Base-by-base conservation (phyloP, 2,888 invertebrate species). In the Aphodius granarius region DNA sequence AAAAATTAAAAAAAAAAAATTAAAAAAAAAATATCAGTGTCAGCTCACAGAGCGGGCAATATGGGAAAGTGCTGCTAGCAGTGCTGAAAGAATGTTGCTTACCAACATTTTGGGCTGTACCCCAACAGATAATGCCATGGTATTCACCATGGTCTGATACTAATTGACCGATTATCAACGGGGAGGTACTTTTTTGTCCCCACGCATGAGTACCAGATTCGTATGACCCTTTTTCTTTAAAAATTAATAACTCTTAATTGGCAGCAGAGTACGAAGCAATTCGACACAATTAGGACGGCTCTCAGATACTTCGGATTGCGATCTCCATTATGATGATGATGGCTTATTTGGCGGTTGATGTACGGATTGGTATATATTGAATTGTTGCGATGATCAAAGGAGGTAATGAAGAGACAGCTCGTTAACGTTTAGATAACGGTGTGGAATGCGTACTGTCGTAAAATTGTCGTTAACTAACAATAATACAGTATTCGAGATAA, bases 91-190 rank as follows among this genome's bases (percentile, higher is more conserved):
- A 43, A 43, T 43, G 43, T 13, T 43, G 43, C 43, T 13, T 43
- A 43, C 43, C 43, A 43, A 13, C 43, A 43, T 43, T 43, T 43
- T 43, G 43, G 43, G 43, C n/a, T 43, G 3, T 13, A 19, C 9
- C 17, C 15, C 66, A 6, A 43, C 43, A 9, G 43, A 43, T 43
- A 43, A 43, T 43, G 78, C 78, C n/a, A 43, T 13, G 43, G 43
- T 43, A 43, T 43, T 43, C 43, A 9, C 43, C 13, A 9, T 43
- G 43, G 43, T 1, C 43, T 13, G 43, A 13, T 43, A 43, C 78
- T 82, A 83, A 83, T 83, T 83, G 82, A 83, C 81, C 80, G 81
- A 83, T 83, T 83, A 82, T 80, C 81, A 80, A 81, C 81, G 82
- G 83, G 83, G 83, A 81, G 83, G 83, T 83, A 81, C 77, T 83